Base-by-base conservation (phyloP, 2,797 vertebrate species). In the Adrianichthys oophorus region DNA sequence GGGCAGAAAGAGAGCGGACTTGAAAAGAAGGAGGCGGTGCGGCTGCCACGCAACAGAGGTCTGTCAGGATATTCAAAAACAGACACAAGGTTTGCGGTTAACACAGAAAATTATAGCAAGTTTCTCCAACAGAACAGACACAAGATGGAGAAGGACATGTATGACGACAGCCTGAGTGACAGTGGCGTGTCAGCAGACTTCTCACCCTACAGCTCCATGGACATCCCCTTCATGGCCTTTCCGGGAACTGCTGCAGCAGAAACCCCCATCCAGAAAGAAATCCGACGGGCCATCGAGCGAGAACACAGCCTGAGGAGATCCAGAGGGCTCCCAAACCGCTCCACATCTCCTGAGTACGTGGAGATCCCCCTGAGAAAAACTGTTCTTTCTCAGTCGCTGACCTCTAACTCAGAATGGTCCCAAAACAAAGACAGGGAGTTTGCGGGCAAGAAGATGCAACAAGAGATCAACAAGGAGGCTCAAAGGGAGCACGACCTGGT, bases 221-320 rank as follows among this genome's bases (percentile, higher is more conserved):
- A 90, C 47, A 58, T 51, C 21, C 62, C 51, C n/a, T 55, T 59
- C 16, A 15, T 53, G 1, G 71, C 56, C 4, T 47, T 55, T 17
- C 49, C 53, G 18, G 47, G 56, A 24, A 52, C 72, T 37, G 46
- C 21, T 15, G 50, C 51, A 10, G 80, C 72, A 0, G 96, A 99
- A 86, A 99, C 97, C 0, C 97, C 97, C 45, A 97, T 99, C 0
- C 95, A 99, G 83, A 88, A 90, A 69, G 97, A 98, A 85, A 99
- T 99, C 85, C 92, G 95, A 4, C 78, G 91, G 63, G 72, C 93
- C 0, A 51, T 94, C 59, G 91, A 94, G 76, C 93, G 97, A 0
- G 97, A 98, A 72, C 92, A 94, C 1, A 95, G 89, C 62, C 91
- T 98, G 56, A 88, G 97, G 32, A 91, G 88, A 19, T 93, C 95